phyloP scores from a whole-genome alignment of 2,797 vertebrate species.

The Pristis pectinata region DNA sequence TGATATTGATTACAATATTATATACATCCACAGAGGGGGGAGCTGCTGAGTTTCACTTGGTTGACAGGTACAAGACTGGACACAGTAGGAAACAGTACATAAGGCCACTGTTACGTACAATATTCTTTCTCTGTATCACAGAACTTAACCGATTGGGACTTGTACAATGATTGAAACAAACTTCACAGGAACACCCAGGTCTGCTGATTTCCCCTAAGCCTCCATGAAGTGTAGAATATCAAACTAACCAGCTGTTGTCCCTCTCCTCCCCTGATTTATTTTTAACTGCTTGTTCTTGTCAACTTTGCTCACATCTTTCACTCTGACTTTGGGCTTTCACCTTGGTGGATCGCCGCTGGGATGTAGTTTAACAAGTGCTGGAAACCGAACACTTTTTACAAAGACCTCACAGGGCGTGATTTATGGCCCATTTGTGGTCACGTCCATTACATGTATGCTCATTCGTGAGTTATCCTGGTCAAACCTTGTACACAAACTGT shows the following conservation, averaged over 20 bases:
- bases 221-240: background rate
- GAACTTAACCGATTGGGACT: background rate
- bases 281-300: background rate
- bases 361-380: background rate
- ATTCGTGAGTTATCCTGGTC: background rate
- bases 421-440: background rate
- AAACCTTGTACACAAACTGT: background rate
- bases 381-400: background rate
- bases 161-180: no score
- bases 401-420: background rate
- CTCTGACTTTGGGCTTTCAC: background rate
- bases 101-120: background rate
- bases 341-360: background rate
- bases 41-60: background rate
- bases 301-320: background rate
- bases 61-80: background rate
- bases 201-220: background rate
- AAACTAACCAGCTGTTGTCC: background rate
- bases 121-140: background rate
- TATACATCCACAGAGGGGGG: background rate
- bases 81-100: background rate
- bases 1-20: background rate
- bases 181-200: background rate
- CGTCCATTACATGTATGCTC: no score
- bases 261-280: no score